Evolutionary conservation across 2,888 invertebrate genomes (phyloP), one percentile per base, ranked within the genome.

Genomic region (Lasioglossum oenotherae): DNA sequence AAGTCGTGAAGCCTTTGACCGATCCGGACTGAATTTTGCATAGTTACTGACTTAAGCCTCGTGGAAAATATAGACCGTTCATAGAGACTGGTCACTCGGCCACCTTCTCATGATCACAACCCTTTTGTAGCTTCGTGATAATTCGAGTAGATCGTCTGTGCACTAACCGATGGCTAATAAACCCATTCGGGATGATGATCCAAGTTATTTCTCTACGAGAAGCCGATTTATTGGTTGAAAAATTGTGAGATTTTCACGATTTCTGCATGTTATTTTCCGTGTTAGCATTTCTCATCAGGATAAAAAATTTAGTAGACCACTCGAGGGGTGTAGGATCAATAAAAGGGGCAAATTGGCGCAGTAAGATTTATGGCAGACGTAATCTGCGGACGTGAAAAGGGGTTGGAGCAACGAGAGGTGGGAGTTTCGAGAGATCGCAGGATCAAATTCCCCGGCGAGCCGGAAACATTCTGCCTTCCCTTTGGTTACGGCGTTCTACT

Each of bases 361-460:
- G 12, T 27, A 60, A 60, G 60, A 60, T 60, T 60, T 60, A 60
- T 60, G 27, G 60, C 60, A 27, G 27, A 27, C 27, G 27, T 60
- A 53, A 27, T 60, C 60, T 60, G 27, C 12, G 16, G 60, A 53
- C 27, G 27, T 60, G 27, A 60, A 60, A 27, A 14, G 23, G n/a
- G 27, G 60, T 60, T 27, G 60, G 27, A 16, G 46, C 46, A 46
- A 46, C 46, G 46, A 60, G 27, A 27, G 27, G 27, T 27, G 35
- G 19, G 64, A 19, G 60, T 60, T 60, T 60, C 60, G 72, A 82
- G 80, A 81, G 82, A 74, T 80, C 53, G 74, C 38, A 35, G 89
- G 86, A 87, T 91, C 86, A 84, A 88, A 91, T 90, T 89, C 83
- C 88, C 81, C 77, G 78, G 57, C 71, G 84, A 81, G 89, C 74